Percentiles rank a stretch among this genome's conserved stretches.
Evolutionary conservation across 2,797 vertebrate genomes (phyloP).

Genomic region (Arnoldichthys spilopterus): DNA sequence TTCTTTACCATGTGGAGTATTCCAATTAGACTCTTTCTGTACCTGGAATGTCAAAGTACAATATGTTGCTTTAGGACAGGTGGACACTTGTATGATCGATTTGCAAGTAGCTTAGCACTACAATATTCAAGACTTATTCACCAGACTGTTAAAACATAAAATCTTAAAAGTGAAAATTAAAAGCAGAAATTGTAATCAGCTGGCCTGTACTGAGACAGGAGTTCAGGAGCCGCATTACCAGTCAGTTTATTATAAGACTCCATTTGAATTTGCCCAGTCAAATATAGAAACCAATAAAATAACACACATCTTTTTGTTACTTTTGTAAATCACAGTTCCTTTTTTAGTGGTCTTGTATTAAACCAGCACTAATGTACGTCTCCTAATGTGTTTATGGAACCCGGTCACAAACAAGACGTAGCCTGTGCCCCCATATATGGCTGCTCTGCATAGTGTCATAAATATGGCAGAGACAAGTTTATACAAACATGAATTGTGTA

Average conservation of each 20-base stretch:
- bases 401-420: background rate
- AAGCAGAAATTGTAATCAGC: too few relatives aligned
- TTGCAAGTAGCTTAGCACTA: too few relatives aligned
- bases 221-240: too few relatives aligned
- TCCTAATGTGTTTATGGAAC: constrained; percentile 15
- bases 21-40: too few relatives aligned
- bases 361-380: constrained; percentile 10
- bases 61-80: too few relatives aligned
- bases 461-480: constrained; percentile 37
- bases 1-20: too few relatives aligned
- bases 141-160: too few relatives aligned
- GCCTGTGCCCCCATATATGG: constrained; percentile 20
- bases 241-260: background rate
- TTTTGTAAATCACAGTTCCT: background rate
- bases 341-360: background rate
- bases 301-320: background rate
- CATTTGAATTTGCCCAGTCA: background rate
- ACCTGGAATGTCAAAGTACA: too few relatives aligned
- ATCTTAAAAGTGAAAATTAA: too few relatives aligned
- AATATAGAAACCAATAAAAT: background rate
- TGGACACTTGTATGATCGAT: too few relatives aligned
- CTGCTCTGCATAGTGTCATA: constrained; percentile 16
- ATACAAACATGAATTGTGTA: constrained; percentile 10
- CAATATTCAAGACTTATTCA: too few relatives aligned
- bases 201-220: too few relatives aligned